Evolutionary conservation across 1,140 invertebrate genomes (phyloP).

Genomic region (Lucilia sericata): DNA sequence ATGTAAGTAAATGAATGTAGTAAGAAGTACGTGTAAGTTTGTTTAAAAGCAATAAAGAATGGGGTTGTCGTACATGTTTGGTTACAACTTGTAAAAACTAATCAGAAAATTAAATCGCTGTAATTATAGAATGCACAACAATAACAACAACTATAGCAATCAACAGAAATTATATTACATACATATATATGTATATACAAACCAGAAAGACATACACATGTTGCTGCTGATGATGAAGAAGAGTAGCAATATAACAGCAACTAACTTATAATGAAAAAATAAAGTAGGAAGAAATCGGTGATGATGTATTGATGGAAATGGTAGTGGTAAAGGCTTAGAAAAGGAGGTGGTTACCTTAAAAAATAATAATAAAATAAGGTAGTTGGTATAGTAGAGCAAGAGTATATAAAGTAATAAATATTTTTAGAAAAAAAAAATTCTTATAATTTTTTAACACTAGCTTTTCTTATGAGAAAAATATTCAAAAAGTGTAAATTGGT

Average conservation of each 20-base stretch:
- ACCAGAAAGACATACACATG: not conserved
- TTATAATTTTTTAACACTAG: too few relatives aligned
- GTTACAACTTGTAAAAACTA: conserved; percentile 45
- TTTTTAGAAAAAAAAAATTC: too few relatives aligned
- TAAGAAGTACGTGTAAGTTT: not conserved
- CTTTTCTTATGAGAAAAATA: too few relatives aligned
- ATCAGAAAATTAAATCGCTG: conserved; percentile 45
- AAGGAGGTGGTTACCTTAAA: conserved; percentile 35
- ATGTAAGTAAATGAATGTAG: not conserved
- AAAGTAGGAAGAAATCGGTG: conserved; percentile 12
- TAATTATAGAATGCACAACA: conserved; percentile 39
- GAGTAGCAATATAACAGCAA: not conserved
- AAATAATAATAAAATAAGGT: conserved; percentile 26
- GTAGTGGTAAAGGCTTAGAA: not conserved
- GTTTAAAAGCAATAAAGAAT: conserved; percentile 19
- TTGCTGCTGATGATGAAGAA: not conserved
- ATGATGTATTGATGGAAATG: conserved; percentile 41
- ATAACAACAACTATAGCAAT: conserved; percentile 21
- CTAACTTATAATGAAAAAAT: conserved; percentile 4
- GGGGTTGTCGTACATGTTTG: conserved; percentile 40
- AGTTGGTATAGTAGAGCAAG: not conserved
- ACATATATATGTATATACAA: too few relatives aligned
- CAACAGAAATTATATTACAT: not conserved
- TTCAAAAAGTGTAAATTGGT: too few relatives aligned
- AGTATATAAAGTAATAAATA: too few relatives aligned